phyloP scores from a whole-genome alignment of 2,797 vertebrate species.

The Mormyrus proboscirostris region DNA sequence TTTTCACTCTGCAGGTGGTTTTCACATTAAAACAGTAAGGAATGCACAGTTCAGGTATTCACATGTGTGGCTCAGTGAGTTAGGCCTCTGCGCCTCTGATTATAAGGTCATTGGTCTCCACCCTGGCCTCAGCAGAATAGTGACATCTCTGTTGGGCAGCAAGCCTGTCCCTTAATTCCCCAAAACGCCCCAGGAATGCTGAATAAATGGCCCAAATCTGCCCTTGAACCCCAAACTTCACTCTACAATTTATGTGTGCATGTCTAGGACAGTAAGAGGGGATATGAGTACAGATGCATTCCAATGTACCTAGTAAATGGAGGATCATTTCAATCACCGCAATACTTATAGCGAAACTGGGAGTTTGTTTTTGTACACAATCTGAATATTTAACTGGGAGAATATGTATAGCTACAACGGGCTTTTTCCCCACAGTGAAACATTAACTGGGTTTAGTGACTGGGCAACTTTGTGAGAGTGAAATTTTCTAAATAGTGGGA shows the following conservation, averaged over 20 bases:
- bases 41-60: not conserved
- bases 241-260: not conserved
- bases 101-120: not conserved
- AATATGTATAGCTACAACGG: not conserved
- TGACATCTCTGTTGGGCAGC: not conserved
- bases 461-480: not conserved
- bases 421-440: not conserved
- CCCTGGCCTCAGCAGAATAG: not conserved
- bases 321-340: not conserved
- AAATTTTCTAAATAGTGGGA: not conserved
- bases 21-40: not conserved
- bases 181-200: not conserved
- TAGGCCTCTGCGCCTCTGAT: not conserved
- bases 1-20: not conserved
- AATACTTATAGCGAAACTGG: not conserved
- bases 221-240: not conserved
- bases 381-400: not conserved
- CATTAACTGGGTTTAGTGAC: not conserved
- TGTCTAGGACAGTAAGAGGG: not conserved
- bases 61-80: not conserved
- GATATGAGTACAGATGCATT: not conserved
- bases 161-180: not conserved
- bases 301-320: not conserved
- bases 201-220: not conserved
- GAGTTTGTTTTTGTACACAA: not conserved